These are phyloP conservation scores for Sphinx pinastri DNA, from an alignment of 2,888 invertebrate species.

Conservation along the genomic window DNA sequence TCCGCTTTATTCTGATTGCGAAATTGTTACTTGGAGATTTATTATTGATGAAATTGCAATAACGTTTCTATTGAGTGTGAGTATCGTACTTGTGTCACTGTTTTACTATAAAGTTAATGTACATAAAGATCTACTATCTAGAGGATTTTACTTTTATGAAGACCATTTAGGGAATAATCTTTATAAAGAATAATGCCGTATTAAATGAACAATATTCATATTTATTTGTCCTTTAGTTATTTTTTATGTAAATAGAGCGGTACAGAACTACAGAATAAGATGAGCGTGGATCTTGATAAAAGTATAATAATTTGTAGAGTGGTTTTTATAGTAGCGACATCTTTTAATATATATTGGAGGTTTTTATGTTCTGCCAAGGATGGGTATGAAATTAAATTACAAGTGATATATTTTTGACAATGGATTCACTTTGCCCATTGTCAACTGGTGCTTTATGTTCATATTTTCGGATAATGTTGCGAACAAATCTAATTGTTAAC, in stretches of 20 bases:
- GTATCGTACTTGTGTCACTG: background rate
- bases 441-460: too few relatives aligned
- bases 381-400: too few relatives aligned
- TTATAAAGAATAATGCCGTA: background rate
- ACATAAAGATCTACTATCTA: constrained; percentile 10
- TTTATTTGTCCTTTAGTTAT: background rate
- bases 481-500: too few relatives aligned
- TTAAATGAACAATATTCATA: background rate
- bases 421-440: too few relatives aligned
- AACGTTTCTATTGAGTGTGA: constrained; percentile 17
- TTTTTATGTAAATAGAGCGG: background rate
- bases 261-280: background rate
- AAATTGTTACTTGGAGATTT: constrained; percentile 35
- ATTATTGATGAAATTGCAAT: constrained; percentile 34
- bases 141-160: background rate
- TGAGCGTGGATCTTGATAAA: constrained; percentile 5
- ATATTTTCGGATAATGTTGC: too few relatives aligned
- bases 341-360: too few relatives aligned
- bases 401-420: too few relatives aligned
- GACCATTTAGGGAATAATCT: constrained; percentile 14
- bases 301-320: background rate
- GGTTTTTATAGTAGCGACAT: background rate
- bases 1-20: constrained; percentile 44
- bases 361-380: too few relatives aligned
- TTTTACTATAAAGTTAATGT: background rate